Base-by-base conservation (phyloP, 2,888 invertebrate species). In the Hydrotaea diabolus region DNA sequence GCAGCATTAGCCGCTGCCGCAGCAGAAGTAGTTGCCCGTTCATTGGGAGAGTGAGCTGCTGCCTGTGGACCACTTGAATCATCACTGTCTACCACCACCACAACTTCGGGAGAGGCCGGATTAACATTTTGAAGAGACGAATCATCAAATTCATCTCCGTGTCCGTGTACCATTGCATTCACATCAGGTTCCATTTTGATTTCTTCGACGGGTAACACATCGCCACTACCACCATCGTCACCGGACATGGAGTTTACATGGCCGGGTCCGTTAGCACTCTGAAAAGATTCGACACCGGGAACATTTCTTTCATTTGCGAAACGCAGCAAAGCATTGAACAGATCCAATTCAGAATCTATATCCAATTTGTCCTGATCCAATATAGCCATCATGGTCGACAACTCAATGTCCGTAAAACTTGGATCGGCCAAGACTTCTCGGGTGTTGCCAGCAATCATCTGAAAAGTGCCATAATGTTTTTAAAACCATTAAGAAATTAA, bases 381-480 rank as follows among this genome's bases (percentile, higher is more conserved):
- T 62, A 97, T 94, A 0, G 95, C 95, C 80, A 96, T 93, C 39
- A 97, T 93, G 0, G 97, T 97, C 66, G 94, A 94, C 0, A 96
- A 90, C 87, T 97, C 96, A 0, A 96, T 95, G 80, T 97, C 97
- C 84, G 95, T 95, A 92, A 97, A 97, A 88, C 95, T 96, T 17
- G 94, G 93, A 90, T 96, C 96, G 0, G 94, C 94, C 3, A 97
- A 90, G 0, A 97, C 96, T 87, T 96, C 95, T 85, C 95, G 94
- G 0, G 97, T 97, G 88, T 96, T 95, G 31, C 94, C 94, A 87
- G 95, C 95, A 80, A 97, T 97, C 75, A 97, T 95, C 94, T 96
- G 92, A 13, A 93, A 91, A 17, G 86, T 36, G n/a, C 31, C 7
- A 31, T 31, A 31, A n/a, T n/a, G n/a, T n/a, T n/a, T n/a, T n/a